These are phyloP conservation scores for Gadopsis marmoratus DNA, from an alignment of 2,797 vertebrate genomes.

Conservation along the genomic window DNA sequence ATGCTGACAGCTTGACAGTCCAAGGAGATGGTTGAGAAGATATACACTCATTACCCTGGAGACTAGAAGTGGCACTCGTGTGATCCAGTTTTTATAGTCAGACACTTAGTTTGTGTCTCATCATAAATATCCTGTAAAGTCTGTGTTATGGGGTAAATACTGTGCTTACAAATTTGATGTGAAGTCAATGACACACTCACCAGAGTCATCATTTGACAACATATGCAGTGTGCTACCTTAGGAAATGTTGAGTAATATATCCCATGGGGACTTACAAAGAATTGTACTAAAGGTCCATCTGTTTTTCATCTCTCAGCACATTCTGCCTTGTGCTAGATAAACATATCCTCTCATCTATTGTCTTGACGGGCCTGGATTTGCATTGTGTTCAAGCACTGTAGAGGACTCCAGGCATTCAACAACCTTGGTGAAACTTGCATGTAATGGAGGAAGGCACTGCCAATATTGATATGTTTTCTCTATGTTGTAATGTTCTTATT, in stretches of 20 bases:
- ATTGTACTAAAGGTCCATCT: neutral
- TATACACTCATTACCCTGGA: neutral
- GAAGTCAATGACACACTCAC: neutral
- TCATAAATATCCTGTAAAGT: neutral
- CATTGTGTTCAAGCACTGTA: neutral
- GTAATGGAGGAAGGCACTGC: neutral
- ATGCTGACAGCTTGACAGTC: neutral
- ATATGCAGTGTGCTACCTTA: conserved; percentile 38
- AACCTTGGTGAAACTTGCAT: conserved; percentile 35
- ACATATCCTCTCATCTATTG: conserved; percentile 16
- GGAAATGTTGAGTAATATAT: conserved; percentile 34
- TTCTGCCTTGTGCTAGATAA: conserved; percentile 16
- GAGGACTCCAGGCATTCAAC: conserved; percentile 11
- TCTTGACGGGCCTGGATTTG: conserved; percentile 12
- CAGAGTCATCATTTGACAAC: neutral
- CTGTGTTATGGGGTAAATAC: neutral
- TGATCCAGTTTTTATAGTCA: neutral
- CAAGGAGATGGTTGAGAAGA: neutral
- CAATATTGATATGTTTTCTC: neutral
- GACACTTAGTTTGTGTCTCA: neutral
- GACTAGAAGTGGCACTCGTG: neutral
- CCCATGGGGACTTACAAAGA: neutral
- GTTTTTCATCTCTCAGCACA: conserved; percentile 14
- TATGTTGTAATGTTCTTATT: neutral
- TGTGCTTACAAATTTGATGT: conserved; percentile 4